Evolutionary conservation across 92 coral and sea anemone genomes (phyloP), one percentile per base, ranked within the genome.

Genomic region (Phenganax stokvisi): DNA sequence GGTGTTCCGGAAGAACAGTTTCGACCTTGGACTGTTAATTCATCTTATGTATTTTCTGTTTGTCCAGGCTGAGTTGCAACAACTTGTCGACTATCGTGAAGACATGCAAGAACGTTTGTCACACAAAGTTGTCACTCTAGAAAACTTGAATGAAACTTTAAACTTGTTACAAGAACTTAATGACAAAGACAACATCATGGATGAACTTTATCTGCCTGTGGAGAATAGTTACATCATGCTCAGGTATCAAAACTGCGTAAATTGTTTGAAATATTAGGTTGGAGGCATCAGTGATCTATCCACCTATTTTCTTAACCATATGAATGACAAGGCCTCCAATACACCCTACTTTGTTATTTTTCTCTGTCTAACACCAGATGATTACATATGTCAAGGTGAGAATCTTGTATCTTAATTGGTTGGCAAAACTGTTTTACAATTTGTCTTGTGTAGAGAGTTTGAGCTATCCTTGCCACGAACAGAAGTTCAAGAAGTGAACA

Each of bases 401-500:
- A 17, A 44, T 65, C 71, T 65, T 37, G 71, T 15, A 28, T 65
- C 30, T 65, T 5, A 37, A 37, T 37, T 37, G 47, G 47, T 37
- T 37, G 5, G 5, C 47, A 37, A 37, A 37, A 37, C 71, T 56
- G 30, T 29, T 77, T 61, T 52, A 25, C 64, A 51, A 15, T 12
- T 16, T 74, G 6, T 31, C 71, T 86, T 6, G 25, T 80, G 10
- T 54, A 94, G 98, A 68, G 92, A 90, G 67, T 94, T 90, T 88
- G 84, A 92, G 54, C 75, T 94, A 80, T 81, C 86, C 76, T 85
- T 94, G 47, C 98, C 97, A 16, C 87, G 97, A 29, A 90, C 78
- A 70, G 98, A 94, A 86, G 98, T 94, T 16, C 88, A 94, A 80
- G 98, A 94, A 80, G 98, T 94, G 12, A 92, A 92, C 86, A 94